Base-by-base conservation (phyloP, 2,113 vertebrate genomes). In the Arizona elegans region DNA sequence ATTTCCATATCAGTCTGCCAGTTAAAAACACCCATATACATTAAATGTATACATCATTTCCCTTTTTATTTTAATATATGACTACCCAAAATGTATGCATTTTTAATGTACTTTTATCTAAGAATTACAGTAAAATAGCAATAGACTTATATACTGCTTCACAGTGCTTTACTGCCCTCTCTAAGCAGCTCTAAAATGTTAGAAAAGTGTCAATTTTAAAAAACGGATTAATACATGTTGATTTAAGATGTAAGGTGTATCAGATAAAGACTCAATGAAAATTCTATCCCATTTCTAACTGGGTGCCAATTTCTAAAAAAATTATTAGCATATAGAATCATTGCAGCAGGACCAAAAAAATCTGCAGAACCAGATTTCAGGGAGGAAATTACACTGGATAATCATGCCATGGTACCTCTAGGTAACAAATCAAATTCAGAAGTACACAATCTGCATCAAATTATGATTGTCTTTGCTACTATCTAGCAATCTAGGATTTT, bases 321-420 rank as follows among this genome's bases (percentile, higher is more conserved):
- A 85, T 33, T 95, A 53, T 43, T 47, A 15, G 85, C 55, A 59
- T 92, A 26, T 86, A 86, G 15, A 90, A 43, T 6, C 86, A 1
- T n/a, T 1, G 92, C 90, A 6, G 93, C 26, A 0, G 0, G 26
- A 53, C 88, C 11, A n/a, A 91, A 26, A 15, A 70, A 65, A 93
- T 94, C 92, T 90, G 12, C 50, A 95, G 93, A 26, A 93, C 33
- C 93, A 93, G 17, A 95, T 19, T 23, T 3, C 26, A 92, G 87
- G 65, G 94, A 53, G 11, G 54, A 86, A 86, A 13, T 91, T 58
- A 23, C 8, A 86, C 33, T 58, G 75, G 24, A 23, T 50, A 86
- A 58, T 23, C 54, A 91, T 54, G 52, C 33, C 90, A 5, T 17
- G 58, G 81, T 15, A 81, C 15, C 4, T 85, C 47, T 53, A 29